Base-by-base conservation (phyloP, 2,888 invertebrate species). In the Cremastinae sp. region DNA sequence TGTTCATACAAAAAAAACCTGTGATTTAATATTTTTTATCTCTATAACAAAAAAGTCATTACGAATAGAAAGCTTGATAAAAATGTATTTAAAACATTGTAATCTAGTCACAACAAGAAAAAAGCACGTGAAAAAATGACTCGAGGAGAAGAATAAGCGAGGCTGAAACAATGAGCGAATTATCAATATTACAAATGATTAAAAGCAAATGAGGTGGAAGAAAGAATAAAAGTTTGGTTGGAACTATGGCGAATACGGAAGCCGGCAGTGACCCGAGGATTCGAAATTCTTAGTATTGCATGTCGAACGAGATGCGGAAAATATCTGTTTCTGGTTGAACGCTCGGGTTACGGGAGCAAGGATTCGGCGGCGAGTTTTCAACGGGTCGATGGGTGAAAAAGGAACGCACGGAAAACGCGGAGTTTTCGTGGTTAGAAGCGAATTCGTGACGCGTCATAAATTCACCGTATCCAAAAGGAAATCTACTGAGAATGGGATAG, bases 381-480 rank as follows among this genome's bases (percentile, higher is more conserved):
- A 16, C 65, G 16, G 3, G 16, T 22, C 22, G 22, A 47, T 56
- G 8, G 9, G 28, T 28, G 65, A 53, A 59, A 28, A 56, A 59
- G 66, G 36, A 62, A 62, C 51, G 61, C 54, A 56, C 38, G 8
- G 62, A 51, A 72, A 75, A 66, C n/a, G 72, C 75, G 41, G 76
- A 47, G 38, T 58, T 58, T 74, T 66, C 64, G 58, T 34, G 20
- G 58, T n/a, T 36, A 10, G 28, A 0, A 53, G n/a, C 28, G 51
- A 61, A 61, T 53, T 36, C 76, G 70, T 76, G 78, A 78, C 78
- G 76, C 41, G 66, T 65, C 76, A 74, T 76, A 78, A 78, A 78
- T 78, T 76, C 62, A 56, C 58, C 66, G 62, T 68, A 68, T 64
- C 58, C 28, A 65, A 72, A 65, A 41, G 61, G 49, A 61, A 70